Conservation (phyloP, 2,113 vertebrate genomes). For the Ibidorhyncha struthersii region DNA sequence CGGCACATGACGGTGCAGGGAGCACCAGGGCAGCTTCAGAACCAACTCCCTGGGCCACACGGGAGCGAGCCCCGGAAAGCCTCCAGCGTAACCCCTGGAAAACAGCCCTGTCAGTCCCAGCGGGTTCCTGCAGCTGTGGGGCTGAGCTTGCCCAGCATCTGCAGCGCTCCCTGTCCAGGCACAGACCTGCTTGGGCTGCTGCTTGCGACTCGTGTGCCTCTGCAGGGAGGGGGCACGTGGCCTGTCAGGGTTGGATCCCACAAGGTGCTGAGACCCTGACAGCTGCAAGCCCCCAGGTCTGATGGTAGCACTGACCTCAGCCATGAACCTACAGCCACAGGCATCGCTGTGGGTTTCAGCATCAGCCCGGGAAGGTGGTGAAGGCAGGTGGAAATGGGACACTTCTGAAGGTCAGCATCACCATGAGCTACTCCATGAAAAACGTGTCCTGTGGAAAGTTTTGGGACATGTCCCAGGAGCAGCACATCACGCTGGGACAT, state of each 20-base stretch:
- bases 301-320: not conserved
- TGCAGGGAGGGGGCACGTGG: rapidly evolving
- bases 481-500: not conserved
- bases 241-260: not conserved
- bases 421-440: not conserved
- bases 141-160: not conserved
- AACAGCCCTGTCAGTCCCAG: not conserved
- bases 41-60: not conserved
- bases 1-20: rapidly evolving
- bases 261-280: not conserved
- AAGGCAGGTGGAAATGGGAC: not conserved
- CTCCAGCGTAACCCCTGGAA: not conserved
- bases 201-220: rapidly evolving
- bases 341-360: rapidly evolving
- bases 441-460: not conserved
- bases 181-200: not conserved
- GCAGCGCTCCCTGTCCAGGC: rapidly evolving
- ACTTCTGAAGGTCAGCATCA: not conserved
- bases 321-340: not conserved
- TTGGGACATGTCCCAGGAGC: not conserved
- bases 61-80: not conserved
- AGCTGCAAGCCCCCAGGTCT: not conserved
- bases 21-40: not conserved
- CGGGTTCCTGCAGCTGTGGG: not conserved
- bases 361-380: rapidly evolving